Conservation (phyloP, 2,797 vertebrate genomes). For the Orientallactaga sibirica region DNA sequence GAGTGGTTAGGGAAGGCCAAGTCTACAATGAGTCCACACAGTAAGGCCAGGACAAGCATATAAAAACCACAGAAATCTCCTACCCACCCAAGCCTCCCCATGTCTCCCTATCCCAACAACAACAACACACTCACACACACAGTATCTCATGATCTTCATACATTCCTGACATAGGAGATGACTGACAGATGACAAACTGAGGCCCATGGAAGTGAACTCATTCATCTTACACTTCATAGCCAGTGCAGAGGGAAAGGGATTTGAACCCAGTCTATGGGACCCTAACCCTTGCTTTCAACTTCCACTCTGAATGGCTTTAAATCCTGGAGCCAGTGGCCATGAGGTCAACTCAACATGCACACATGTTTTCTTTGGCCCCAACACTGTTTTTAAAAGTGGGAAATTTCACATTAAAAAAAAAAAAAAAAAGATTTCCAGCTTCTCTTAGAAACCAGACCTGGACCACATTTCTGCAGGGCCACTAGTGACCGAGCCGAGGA, state of each 20-base stretch:
- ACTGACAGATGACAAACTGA: neutral
- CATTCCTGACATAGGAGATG: neutral
- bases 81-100: neutral
- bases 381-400: conserved; percentile 70
- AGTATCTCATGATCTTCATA: neutral
- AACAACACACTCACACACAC: neutral
- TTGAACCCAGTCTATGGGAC: neutral
- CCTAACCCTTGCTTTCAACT: neutral
- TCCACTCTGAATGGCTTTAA: neutral
- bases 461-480: conserved; percentile 48
- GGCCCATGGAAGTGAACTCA: neutral
- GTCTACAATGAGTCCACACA: neutral
- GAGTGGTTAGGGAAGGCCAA: neutral
- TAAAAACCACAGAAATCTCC: neutral
- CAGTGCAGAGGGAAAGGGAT: neutral
- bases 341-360: conserved; percentile 67
- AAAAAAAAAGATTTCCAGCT: conserved; percentile 76
- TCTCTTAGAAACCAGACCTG: conserved; percentile 77
- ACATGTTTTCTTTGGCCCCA: conserved; percentile 73
- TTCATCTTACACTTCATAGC: neutral
- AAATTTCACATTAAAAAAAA: conserved; percentile 70
- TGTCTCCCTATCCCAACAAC: too few relatives aligned
- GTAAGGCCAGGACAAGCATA: neutral
- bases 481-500: neutral
- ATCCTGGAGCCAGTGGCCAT: conserved; percentile 35